Conservation (phyloP, 2,113 vertebrate species). For the Bungarus multicinctus region DNA sequence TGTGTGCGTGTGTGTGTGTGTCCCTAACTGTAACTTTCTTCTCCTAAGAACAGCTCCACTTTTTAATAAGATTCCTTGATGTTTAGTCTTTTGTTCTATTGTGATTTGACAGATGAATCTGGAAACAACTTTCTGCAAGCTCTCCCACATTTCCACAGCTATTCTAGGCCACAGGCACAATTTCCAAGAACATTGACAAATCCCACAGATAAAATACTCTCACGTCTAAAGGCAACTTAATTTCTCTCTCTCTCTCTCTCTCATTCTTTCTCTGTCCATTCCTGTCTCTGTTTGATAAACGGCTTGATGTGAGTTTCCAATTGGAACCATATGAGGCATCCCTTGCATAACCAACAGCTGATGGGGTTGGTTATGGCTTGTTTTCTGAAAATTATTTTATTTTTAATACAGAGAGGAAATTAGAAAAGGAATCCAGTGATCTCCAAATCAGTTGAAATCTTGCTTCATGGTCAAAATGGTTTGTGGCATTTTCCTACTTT, state of each 20-base stretch:
- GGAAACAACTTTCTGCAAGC: background rate
- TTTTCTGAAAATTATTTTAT: constrained; percentile 34
- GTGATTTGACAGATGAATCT: background rate
- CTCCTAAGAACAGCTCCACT: background rate
- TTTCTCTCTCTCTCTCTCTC: background rate
- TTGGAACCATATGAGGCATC: constrained; percentile 11
- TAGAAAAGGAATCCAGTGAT: background rate
- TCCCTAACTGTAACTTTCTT: background rate
- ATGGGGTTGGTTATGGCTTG: constrained; percentile 34
- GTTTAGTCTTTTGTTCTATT: background rate
- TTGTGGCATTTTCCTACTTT: constrained; percentile 12
- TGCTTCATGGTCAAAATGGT: background rate
- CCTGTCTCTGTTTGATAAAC: background rate
- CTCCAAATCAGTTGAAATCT: constrained; percentile 37
- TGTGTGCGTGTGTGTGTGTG: too few relatives aligned
- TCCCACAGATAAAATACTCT: constrained; percentile 14
- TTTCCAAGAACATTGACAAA: background rate
- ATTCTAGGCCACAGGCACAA: background rate
- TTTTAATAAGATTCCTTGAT: background rate
- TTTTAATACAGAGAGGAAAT: background rate
- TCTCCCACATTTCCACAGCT: background rate
- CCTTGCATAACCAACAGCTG: constrained; percentile 17
- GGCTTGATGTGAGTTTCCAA: constrained; percentile 26
- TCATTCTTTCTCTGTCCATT: constrained; percentile 10
- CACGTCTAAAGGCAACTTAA: background rate